A percentile compares a stretch with the other conserved stretches of the same genome.
Evolutionary conservation across 2,113 vertebrate genomes (phyloP).

Genomic region (Patagioenas fasciata): DNA sequence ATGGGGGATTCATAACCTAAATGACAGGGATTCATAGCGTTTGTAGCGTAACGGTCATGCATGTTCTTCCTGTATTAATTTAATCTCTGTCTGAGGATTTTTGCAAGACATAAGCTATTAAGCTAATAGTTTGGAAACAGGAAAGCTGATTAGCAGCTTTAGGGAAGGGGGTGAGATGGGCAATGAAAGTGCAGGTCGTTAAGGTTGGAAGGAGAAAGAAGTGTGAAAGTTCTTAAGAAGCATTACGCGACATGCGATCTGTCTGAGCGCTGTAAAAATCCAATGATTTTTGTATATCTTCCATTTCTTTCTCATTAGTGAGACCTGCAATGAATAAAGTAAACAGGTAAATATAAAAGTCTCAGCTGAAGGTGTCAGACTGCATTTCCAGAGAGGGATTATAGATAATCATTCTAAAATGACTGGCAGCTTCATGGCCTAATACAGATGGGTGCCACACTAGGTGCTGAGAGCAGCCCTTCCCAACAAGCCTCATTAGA

Average conservation of each 20-base stretch:
- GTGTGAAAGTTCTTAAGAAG: background rate
- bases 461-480: background rate
- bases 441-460: fast-evolving
- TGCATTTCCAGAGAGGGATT: background rate
- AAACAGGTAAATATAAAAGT: background rate
- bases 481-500: background rate
- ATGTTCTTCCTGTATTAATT: slow-evolving; percentile 19
- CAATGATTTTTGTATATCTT: background rate
- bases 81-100: background rate
- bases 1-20: background rate
- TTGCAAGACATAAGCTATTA: background rate
- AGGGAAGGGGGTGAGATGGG: background rate
- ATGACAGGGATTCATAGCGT: background rate
- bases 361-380: background rate
- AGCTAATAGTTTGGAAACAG: background rate
- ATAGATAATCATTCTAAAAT: background rate
- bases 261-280: background rate
- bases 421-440: background rate
- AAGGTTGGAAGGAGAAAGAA: slow-evolving; percentile 18
- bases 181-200: background rate
- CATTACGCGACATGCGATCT: background rate
- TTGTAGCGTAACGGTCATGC: background rate
- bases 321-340: background rate
- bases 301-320: background rate
- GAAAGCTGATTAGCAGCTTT: slow-evolving; percentile 44